A percentile compares a stretch with the other conserved stretches of the same genome.
Evolutionary conservation across 1,140 invertebrate genomes (phyloP).

Genomic region (Pogonomyrmex californicus): DNA sequence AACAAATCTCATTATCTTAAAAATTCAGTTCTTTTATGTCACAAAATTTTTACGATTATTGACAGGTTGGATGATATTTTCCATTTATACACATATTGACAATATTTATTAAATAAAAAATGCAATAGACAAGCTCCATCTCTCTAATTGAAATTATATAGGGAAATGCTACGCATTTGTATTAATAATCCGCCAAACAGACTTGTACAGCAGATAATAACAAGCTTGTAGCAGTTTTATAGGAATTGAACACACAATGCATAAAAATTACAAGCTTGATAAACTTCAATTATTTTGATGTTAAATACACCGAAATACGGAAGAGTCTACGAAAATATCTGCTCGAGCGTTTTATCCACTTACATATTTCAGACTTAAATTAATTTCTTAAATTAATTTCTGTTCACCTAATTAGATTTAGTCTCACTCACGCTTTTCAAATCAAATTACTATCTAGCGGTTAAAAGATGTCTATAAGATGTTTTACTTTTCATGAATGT

Average conservation of each 20-base stretch:
- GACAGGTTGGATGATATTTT: neutral
- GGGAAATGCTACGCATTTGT: neutral
- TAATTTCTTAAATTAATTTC: neutral
- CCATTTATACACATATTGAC: neutral
- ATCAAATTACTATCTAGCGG: neutral
- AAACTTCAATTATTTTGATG: slow-evolving; percentile 1
- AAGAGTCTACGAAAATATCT: slow-evolving; percentile 14
- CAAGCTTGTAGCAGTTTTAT: slow-evolving; percentile 35
- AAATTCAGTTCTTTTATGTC: neutral
- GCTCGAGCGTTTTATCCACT: slow-evolving; percentile 7
- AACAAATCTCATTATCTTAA: neutral
- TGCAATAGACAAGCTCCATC: neutral
- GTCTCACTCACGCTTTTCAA: neutral
- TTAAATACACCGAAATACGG: slow-evolving; percentile 18
- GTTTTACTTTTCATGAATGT: slow-evolving; percentile 5
- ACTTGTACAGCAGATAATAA: slow-evolving; percentile 10
- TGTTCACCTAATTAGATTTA: neutral
- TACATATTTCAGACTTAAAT: slow-evolving; percentile 1
- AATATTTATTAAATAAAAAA: neutral
- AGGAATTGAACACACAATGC: slow-evolving; percentile 13
- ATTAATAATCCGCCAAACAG: slow-evolving; percentile 24
- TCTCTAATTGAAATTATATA: neutral
- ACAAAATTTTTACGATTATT: neutral
- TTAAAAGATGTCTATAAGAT: neutral
- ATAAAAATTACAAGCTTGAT: slow-evolving; percentile 36